Evolutionary conservation across 2,113 vertebrate genomes (phyloP).

Genomic region (Mormoops blainvillei): DNA sequence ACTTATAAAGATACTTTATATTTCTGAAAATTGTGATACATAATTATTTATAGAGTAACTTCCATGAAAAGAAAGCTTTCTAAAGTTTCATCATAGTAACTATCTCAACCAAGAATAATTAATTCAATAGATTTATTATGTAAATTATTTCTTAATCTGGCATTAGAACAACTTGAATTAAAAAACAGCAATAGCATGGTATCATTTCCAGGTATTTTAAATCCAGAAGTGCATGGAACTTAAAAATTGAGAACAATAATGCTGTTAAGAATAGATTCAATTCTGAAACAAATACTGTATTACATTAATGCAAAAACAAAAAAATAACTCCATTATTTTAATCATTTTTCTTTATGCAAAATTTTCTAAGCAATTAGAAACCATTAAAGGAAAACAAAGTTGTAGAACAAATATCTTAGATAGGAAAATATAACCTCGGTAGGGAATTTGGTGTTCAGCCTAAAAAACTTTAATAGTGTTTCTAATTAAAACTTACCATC

Average conservation of each 20-base stretch:
- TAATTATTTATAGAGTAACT: slow-evolving; percentile 12
- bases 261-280: background rate
- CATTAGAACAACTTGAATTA: slow-evolving; percentile 6
- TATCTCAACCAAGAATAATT: slow-evolving; percentile 26
- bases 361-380: slow-evolving; percentile 43
- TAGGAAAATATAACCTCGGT: slow-evolving; percentile 43
- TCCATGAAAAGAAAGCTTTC: background rate
- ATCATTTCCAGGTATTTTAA: slow-evolving; percentile 31
- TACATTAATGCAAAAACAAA: background rate
- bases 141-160: background rate
- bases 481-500: slow-evolving; percentile 72
- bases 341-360: slow-evolving; percentile 26
- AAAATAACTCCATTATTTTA: slow-evolving; percentile 2
- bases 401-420: slow-evolving; percentile 49
- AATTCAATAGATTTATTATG: slow-evolving; percentile 12
- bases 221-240: background rate
- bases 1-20: slow-evolving; percentile 1
- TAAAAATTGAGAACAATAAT: background rate
- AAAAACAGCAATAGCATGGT: background rate
- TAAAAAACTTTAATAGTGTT: slow-evolving; percentile 63
- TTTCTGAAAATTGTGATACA: slow-evolving; percentile 32
- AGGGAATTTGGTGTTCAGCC: slow-evolving; percentile 55
- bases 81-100: slow-evolving; percentile 4
- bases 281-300: slow-evolving; percentile 32
- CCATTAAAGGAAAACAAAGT: slow-evolving; percentile 45